Evolutionary conservation across 2,797 vertebrate genomes (phyloP).

Genomic region (Cossypha heuglini): DNA sequence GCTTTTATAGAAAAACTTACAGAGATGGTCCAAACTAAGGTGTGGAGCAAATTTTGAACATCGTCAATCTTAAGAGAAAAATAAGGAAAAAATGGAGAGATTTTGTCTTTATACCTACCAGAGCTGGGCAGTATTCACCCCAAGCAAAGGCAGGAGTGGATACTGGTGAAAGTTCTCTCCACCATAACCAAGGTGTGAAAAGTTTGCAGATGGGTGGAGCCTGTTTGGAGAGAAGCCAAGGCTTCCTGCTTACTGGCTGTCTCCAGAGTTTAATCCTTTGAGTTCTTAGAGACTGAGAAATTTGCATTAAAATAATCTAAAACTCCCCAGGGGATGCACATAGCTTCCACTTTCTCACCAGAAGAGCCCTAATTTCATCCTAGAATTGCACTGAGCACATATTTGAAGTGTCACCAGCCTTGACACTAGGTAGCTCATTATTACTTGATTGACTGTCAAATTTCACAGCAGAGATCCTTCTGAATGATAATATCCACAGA

Average conservation of each 20-base stretch:
- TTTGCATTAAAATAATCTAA: background rate
- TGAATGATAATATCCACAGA: background rate
- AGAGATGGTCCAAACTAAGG: background rate
- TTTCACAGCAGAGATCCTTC: conserved; percentile 3
- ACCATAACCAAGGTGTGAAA: background rate
- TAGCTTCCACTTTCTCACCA: background rate
- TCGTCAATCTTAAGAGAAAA: background rate
- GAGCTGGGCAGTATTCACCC: background rate
- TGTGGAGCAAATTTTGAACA: background rate
- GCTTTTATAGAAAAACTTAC: background rate
- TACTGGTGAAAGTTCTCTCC: background rate
- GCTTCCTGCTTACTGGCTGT: background rate
- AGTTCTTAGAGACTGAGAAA: background rate
- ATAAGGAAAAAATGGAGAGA: background rate
- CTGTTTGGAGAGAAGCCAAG: background rate
- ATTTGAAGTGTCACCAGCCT: background rate
- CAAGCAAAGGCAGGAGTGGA: background rate
- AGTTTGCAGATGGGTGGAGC: background rate
- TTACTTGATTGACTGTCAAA: background rate
- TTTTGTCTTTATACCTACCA: background rate
- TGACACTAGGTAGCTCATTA: background rate
- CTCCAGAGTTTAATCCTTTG: background rate
- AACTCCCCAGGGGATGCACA: background rate
- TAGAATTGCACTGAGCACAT: background rate
- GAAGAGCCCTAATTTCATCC: background rate